phyloP scores from a whole-genome alignment of 1,140 invertebrate genomes.

The Scaptomyza hsui region DNA sequence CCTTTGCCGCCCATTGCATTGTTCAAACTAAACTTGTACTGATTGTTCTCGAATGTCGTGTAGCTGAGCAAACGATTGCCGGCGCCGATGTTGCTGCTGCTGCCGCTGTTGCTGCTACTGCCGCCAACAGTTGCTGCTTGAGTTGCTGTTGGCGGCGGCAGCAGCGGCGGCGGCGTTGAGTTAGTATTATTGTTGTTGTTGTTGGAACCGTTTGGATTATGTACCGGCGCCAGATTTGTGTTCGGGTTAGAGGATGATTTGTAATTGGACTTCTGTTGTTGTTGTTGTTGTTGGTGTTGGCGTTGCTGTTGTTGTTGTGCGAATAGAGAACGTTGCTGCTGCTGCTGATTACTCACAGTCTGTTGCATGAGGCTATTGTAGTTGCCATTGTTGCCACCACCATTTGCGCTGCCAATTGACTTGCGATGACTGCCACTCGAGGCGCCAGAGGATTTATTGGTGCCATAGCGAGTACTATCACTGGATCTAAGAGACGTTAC shows the following conservation, averaged over 20 bases:
- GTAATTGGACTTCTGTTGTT: conserved; percentile 76
- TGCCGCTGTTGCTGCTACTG: conserved; percentile 28
- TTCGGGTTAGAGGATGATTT: conserved; percentile 73
- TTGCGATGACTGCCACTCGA: conserved; percentile 83
- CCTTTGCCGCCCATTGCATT: conserved; percentile 66
- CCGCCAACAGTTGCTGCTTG: conserved; percentile 2
- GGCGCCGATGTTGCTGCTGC: conserved; percentile 34
- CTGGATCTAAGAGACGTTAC: conserved; percentile 79
- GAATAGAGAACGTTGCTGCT: conserved; percentile 76
- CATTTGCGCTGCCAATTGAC: conserved; percentile 56
- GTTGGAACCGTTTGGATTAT: conserved; percentile 43
- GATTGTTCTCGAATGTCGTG: conserved; percentile 83
- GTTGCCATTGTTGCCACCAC: conserved; percentile 47
- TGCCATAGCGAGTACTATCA: conserved; percentile 83
- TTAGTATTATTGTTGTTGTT: conserved; percentile 36
- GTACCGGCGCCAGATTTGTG: conserved; percentile 69
- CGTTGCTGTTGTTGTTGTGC: conserved; percentile 73
- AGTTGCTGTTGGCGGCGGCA: neutral
- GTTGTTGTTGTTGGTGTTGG: conserved; percentile 63
- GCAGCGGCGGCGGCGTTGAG: conserved; percentile 50
- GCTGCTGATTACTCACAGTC: conserved; percentile 84
- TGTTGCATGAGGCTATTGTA: conserved; percentile 83
- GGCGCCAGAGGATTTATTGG: conserved; percentile 83
- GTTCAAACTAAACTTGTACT: conserved; percentile 84
- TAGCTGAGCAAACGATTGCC: conserved; percentile 81